Conservation (phyloP, 1,140 invertebrate genomes). For the Lordiphosa stackelbergi region DNA sequence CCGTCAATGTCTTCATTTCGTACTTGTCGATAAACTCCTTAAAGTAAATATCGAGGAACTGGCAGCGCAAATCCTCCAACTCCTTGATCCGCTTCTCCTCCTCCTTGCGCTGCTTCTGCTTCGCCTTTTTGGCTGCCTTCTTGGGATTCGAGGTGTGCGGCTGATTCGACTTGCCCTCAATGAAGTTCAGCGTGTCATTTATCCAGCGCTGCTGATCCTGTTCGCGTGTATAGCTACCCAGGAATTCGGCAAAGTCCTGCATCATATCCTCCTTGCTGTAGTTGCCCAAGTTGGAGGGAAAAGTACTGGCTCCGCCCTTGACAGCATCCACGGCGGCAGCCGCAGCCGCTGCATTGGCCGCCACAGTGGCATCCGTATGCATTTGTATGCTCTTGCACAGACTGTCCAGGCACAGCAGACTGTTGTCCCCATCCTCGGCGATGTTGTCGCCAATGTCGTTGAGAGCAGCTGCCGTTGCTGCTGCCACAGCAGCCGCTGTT, state of each 20-base stretch:
- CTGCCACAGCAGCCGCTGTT: slow-evolving; percentile 31
- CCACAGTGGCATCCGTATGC: slow-evolving; percentile 50
- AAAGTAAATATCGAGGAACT: slow-evolving; percentile 75
- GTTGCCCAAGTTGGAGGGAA: slow-evolving; percentile 25
- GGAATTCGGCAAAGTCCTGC: slow-evolving; percentile 67
- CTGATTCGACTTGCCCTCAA: slow-evolving; percentile 69
- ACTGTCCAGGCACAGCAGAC: slow-evolving; percentile 62
- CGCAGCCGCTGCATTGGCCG: slow-evolving; percentile 18
- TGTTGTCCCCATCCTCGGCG: slow-evolving; percentile 48
- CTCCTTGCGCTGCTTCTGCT: slow-evolving; percentile 73
- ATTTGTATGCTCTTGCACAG: slow-evolving; percentile 68
- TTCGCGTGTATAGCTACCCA: slow-evolving; percentile 65
- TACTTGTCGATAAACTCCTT: slow-evolving; percentile 73
- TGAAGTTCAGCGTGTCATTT: slow-evolving; percentile 70
- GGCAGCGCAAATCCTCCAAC: slow-evolving; percentile 63
- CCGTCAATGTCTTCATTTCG: slow-evolving; percentile 62
- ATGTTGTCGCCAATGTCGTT: slow-evolving; percentile 43
- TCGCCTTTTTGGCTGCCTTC: slow-evolving; percentile 75
- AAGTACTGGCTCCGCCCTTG: slow-evolving; percentile 13
- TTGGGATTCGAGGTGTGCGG: slow-evolving; percentile 68
- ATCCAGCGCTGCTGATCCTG: slow-evolving; percentile 70
- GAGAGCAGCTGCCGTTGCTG: slow-evolving; percentile 36
- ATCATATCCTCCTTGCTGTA: slow-evolving; percentile 68
- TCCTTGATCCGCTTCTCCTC: slow-evolving; percentile 74
- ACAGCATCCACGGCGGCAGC: slow-evolving; percentile 29